Evolutionary conservation across 2,113 vertebrate species (phyloP).

Genomic region (Ginglymostoma cirratum): DNA sequence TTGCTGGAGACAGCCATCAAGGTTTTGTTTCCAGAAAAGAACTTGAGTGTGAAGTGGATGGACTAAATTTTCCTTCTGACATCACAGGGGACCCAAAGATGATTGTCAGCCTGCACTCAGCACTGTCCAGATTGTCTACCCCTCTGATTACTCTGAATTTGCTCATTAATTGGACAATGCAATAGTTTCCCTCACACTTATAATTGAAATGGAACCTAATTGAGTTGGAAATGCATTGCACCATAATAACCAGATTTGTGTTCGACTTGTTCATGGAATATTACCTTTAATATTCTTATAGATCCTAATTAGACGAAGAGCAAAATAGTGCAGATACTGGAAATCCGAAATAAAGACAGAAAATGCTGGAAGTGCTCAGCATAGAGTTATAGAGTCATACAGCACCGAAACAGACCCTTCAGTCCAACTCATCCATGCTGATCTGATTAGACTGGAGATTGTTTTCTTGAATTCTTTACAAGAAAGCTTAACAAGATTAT

Average conservation of each 20-base stretch:
- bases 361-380: background rate
- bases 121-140: background rate
- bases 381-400: too few species aligned
- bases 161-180: background rate
- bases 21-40: background rate
- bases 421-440: too few species aligned
- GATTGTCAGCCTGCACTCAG: background rate
- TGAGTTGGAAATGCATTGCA: too few species aligned
- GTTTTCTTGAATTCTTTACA: background rate
- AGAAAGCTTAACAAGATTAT: background rate
- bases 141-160: background rate
- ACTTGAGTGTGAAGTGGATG: background rate
- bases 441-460: background rate
- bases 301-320: background rate
- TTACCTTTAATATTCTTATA: background rate
- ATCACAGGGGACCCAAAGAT: background rate
- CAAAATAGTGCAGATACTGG: background rate
- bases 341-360: background rate
- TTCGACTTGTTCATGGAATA: background rate
- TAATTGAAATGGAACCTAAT: background rate
- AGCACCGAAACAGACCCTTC: too few species aligned
- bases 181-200: background rate
- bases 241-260: background rate
- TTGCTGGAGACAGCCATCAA: background rate
- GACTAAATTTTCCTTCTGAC: background rate